These are phyloP conservation scores for Pediacus dermestoides DNA, from an alignment of 2,888 invertebrate genomes.

Conservation along the genomic window DNA sequence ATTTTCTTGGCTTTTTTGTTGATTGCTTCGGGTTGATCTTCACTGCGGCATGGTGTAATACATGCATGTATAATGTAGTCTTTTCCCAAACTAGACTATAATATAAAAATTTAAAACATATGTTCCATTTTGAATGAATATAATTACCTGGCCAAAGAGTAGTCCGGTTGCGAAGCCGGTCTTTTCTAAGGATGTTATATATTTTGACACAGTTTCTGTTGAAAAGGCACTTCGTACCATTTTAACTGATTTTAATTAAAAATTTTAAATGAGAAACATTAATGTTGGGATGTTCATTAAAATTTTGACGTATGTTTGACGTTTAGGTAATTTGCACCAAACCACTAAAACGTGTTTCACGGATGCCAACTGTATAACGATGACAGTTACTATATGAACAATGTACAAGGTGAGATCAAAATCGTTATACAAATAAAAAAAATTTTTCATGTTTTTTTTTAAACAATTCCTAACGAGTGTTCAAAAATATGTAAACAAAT, in stretches of 20 bases:
- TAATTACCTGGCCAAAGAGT: slow-evolving; percentile 74
- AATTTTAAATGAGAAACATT: too few relatives aligned
- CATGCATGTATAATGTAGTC: slow-evolving; percentile 79
- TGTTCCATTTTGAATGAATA: too few relatives aligned
- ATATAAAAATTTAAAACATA: slow-evolving; percentile 28
- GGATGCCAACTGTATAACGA: too few relatives aligned
- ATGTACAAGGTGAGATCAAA: too few relatives aligned
- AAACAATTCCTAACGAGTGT: too few relatives aligned
- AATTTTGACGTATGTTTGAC: too few relatives aligned
- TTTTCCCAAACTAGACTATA: slow-evolving; percentile 61
- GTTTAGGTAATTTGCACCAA: slow-evolving; percentile 1
- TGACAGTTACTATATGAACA: too few relatives aligned
- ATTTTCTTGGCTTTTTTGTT: slow-evolving; percentile 18
- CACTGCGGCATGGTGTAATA: slow-evolving; percentile 61
- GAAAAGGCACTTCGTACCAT: slow-evolving; percentile 62
- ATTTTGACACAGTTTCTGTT: slow-evolving; percentile 65
- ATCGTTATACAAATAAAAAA: too few relatives aligned
- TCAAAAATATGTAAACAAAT: too few relatives aligned
- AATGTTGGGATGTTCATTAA: too few relatives aligned
- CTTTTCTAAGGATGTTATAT: slow-evolving; percentile 62
- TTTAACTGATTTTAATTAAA: slow-evolving; percentile 14
- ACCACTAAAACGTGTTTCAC: neutral
- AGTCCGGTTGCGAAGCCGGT: slow-evolving; percentile 68
- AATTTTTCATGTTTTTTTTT: too few relatives aligned
- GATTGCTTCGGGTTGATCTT: slow-evolving; percentile 35